Evolutionary conservation across 2,113 vertebrate species (phyloP).

Genomic region (Gavialis gangeticus): DNA sequence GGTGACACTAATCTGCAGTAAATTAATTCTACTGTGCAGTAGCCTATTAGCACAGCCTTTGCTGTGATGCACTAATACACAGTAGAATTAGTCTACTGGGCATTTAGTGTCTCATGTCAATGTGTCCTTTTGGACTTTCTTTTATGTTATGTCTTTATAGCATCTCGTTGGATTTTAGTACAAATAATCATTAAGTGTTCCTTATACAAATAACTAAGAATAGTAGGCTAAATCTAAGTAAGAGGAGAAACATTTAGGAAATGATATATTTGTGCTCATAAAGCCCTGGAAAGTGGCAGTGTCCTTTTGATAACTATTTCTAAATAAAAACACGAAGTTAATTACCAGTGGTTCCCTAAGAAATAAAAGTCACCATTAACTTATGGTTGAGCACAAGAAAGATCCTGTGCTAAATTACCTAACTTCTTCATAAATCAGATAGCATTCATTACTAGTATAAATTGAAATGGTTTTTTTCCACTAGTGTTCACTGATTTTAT

Average conservation of each 20-base stretch:
- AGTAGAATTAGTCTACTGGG: too few species aligned
- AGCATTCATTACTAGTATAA: not conserved
- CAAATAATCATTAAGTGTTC: not conserved
- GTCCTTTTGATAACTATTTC: not conserved
- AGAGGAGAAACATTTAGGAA: not conserved
- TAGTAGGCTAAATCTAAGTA: not conserved
- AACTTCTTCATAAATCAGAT: not conserved
- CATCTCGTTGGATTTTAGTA: not conserved
- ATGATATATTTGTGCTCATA: not conserved
- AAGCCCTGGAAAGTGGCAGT: not conserved
- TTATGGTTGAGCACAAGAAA: not conserved
- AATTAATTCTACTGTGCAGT: too few species aligned
- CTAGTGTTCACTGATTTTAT: not conserved
- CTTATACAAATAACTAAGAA: not conserved
- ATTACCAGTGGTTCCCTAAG: not conserved
- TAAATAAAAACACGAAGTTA: constrained; percentile 19
- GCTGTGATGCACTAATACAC: too few species aligned
- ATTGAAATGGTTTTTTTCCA: constrained; percentile 27
- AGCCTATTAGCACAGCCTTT: too few species aligned
- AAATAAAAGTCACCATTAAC: not conserved
- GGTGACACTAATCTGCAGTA: too few species aligned
- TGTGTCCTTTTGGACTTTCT: too few species aligned
- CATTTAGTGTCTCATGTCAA: too few species aligned
- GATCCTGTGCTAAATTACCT: not conserved
- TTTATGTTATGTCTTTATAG: not conserved